phyloP scores from a whole-genome alignment of 2,113 vertebrate genomes.

The Lycocorax pyrrhopterus region DNA sequence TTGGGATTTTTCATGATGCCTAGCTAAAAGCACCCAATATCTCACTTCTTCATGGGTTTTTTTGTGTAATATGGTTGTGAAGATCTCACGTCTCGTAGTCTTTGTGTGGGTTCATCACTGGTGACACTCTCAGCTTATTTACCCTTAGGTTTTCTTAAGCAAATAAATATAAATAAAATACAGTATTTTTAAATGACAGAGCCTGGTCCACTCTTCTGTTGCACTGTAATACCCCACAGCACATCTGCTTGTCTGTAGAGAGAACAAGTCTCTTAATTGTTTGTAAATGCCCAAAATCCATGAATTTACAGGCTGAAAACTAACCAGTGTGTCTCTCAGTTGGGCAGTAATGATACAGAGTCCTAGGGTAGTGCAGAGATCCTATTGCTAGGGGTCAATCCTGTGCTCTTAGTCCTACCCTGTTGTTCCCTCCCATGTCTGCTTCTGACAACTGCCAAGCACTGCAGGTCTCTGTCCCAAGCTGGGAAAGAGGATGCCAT shows the following conservation, averaged over 20 bases:
- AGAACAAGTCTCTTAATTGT: background rate
- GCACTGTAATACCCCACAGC: background rate
- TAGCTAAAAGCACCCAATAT: constrained; percentile 38
- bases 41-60: constrained; percentile 30
- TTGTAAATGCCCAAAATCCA: background rate
- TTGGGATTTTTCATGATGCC: constrained; percentile 19
- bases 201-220: constrained; percentile 21
- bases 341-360: rapidly evolving
- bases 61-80: constrained; percentile 50
- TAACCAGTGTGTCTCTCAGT: rapidly evolving
- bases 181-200: constrained; percentile 68
- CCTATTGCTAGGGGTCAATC: rapidly evolving
- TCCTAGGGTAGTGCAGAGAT: background rate
- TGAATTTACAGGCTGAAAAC: background rate
- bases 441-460: background rate
- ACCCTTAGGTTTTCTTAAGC: constrained; percentile 52
- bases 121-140: constrained; percentile 36
- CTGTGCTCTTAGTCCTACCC: background rate
- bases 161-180: constrained; percentile 72
- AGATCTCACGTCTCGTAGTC: background rate
- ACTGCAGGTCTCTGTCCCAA: background rate
- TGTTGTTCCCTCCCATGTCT: rapidly evolving
- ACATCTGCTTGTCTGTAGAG: background rate
- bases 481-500: background rate
- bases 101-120: constrained; percentile 48